Percentiles rank a stretch among this genome's conserved stretches.
phyloP scores from a whole-genome alignment of 2,113 vertebrate genomes.

The Heteronetta atricapilla region DNA sequence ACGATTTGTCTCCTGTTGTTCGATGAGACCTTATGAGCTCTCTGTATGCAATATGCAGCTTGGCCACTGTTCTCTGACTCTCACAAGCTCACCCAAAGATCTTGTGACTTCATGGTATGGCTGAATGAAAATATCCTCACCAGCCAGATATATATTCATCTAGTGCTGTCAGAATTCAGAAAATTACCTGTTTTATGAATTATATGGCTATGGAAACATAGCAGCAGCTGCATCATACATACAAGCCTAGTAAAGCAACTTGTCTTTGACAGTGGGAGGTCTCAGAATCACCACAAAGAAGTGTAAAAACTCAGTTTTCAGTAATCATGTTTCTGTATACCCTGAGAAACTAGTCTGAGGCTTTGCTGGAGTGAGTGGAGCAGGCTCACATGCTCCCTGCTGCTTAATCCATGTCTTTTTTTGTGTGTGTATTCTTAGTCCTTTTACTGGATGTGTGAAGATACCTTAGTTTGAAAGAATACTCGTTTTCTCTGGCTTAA shows the following conservation, averaged over 20 bases:
- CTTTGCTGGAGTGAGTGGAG: background rate
- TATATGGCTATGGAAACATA: background rate
- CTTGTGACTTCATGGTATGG: background rate
- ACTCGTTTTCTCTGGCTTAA: background rate
- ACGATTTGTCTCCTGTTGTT: background rate
- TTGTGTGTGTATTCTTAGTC: background rate
- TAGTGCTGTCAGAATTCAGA: background rate
- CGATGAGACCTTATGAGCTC: background rate
- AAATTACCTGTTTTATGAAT: background rate
- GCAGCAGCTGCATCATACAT: background rate
- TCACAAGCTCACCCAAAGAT: background rate
- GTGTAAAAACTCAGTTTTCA: background rate
- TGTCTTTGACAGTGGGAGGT: background rate
- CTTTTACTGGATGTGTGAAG: background rate
- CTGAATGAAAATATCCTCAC: background rate
- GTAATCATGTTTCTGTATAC: background rate
- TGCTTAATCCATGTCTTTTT: background rate
- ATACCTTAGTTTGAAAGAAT: background rate
- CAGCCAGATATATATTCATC: background rate
- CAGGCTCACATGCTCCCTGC: background rate
- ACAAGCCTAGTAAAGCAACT: background rate
- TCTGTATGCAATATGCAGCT: background rate
- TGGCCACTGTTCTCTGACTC: background rate
- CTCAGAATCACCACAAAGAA: background rate
- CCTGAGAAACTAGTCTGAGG: background rate